phyloP scores from a whole-genome alignment of 2,797 vertebrate species.

The Crenuchus spilurus region DNA sequence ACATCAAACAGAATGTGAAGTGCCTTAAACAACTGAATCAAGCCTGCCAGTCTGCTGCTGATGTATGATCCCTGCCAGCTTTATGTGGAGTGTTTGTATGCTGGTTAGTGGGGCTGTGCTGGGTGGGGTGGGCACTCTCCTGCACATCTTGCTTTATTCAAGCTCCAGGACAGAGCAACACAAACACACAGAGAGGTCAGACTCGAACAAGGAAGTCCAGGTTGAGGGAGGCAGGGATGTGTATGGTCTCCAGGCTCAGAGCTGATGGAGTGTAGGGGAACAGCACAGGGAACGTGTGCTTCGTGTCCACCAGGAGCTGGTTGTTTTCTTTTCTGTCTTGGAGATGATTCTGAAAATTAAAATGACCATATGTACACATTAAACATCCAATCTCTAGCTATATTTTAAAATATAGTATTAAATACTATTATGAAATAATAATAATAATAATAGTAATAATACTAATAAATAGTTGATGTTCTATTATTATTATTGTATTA shows the following conservation, averaged over 20 bases:
- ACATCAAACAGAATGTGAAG: conserved; percentile 17
- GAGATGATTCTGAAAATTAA: conserved; percentile 76
- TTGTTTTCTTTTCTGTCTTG: conserved; percentile 84
- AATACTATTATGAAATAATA: too few relatives aligned
- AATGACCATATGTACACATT: conserved; percentile 35
- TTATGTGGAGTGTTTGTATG: not conserved
- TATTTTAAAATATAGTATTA: too few relatives aligned
- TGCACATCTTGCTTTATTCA: not conserved
- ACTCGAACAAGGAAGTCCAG: conserved; percentile 89
- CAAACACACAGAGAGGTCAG: conserved; percentile 49
- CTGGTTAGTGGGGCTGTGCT: conserved; percentile 26
- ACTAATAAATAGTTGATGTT: too few relatives aligned
- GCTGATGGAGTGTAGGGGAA: conserved; percentile 92
- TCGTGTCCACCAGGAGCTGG: conserved; percentile 90
- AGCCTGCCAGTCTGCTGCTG: conserved; percentile 22
- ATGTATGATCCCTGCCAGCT: conserved; percentile 8
- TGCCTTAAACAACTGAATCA: conserved; percentile 24
- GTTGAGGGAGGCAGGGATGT: conserved; percentile 86
- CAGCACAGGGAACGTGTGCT: conserved; percentile 87
- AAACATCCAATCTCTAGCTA: too few relatives aligned
- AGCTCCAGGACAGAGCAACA: conserved; percentile 13
- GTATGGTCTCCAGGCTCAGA: conserved; percentile 88
- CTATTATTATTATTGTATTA: too few relatives aligned
- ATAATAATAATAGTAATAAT: too few relatives aligned
- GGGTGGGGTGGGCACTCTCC: not conserved